Evolutionary conservation across 2,797 vertebrate genomes (phyloP).

Genomic region (Esox lucius): DNA sequence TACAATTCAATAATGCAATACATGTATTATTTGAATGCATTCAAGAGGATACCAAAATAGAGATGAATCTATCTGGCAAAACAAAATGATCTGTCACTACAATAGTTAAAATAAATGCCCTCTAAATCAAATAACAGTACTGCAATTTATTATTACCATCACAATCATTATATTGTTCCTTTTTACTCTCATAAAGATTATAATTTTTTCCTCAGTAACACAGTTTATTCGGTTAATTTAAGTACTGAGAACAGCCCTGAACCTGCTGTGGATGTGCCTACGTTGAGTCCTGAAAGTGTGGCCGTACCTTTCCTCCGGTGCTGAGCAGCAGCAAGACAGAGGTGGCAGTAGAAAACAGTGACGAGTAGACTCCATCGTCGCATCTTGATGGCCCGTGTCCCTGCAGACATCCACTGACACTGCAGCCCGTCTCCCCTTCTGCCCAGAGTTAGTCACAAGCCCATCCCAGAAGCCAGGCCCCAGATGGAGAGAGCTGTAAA

Average conservation of each 20-base stretch:
- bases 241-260: neutral
- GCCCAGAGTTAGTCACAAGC: conserved; percentile 10
- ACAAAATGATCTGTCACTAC: no score
- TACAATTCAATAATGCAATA: no score
- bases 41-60: no score
- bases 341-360: conserved; percentile 51
- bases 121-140: no score
- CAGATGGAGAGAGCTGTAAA: neutral
- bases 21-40: no score
- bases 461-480: neutral
- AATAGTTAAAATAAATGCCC: no score
- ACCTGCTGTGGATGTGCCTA: neutral
- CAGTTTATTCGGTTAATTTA: neutral
- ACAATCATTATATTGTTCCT: no score
- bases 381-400: conserved; percentile 42
- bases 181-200: no score
- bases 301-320: conserved; percentile 72
- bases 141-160: no score
- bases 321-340: conserved; percentile 53
- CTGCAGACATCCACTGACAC: conserved; percentile 16
- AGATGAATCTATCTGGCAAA: no score
- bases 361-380: conserved; percentile 50
- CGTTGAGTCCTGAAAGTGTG: neutral
- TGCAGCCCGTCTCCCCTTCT: conserved; percentile 7
- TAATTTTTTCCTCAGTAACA: neutral